Conservation (phyloP, 2,113 vertebrate genomes). For the Pseudopipra pipra region DNA sequence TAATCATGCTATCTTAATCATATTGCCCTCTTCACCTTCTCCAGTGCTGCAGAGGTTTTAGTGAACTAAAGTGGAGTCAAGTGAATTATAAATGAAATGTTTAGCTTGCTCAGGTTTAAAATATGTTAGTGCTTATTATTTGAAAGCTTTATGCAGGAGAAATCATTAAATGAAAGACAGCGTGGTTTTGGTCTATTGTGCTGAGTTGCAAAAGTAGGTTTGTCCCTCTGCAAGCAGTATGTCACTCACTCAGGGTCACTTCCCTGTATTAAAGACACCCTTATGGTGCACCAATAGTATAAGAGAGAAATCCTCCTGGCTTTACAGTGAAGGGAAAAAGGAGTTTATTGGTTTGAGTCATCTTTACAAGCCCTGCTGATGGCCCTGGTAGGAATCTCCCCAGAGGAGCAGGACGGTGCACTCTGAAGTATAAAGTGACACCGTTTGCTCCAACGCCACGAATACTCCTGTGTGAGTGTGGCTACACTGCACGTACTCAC, state of each 20-base stretch:
- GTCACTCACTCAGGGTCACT: neutral
- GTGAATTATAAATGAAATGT: slow-evolving; percentile 27
- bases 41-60: neutral
- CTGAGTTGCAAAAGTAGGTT: neutral
- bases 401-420: neutral
- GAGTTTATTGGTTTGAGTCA: neutral
- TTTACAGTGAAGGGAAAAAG: neutral
- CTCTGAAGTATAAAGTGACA: neutral
- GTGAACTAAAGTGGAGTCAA: neutral
- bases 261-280: neutral
- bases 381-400: neutral
- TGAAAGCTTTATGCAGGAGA: slow-evolving; percentile 10
- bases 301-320: neutral
- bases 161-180: neutral
- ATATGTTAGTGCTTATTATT: neutral
- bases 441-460: neutral
- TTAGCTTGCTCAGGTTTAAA: slow-evolving; percentile 25
- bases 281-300: neutral
- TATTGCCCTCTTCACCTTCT: neutral
- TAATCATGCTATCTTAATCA: neutral
- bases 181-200: neutral
- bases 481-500: neutral
- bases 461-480: neutral
- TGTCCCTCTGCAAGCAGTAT: neutral
- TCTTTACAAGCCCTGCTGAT: neutral